Base-by-base conservation (phyloP, 2,888 invertebrate species). In the Drosophila lacicola region DNA sequence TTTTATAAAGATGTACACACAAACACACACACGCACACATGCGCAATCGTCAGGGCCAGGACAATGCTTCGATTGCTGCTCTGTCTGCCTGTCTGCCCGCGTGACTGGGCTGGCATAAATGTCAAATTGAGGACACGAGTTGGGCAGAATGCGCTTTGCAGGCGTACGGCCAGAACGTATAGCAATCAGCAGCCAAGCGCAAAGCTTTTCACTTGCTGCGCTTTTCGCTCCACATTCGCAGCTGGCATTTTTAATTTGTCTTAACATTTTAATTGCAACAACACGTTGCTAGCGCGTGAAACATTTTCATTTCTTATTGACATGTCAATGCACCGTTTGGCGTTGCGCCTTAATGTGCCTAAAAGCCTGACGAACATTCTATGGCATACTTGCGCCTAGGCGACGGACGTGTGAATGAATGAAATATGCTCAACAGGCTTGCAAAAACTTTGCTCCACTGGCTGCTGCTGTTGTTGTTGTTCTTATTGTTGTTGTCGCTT, bases 71-170 rank as follows among this genome's bases (percentile, higher is more conserved):
- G 78, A 83, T 85, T 83, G 64, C 65, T 70, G 62, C 51, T 51
- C 71, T 13, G 41, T 33, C 11, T 33, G 45, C 17, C 39, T 41
- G 79, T 8, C 14, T 21, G 19, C 36, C 50, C 3, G 50, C 67
- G 70, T 69, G 79, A 75, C 72, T 71, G 79, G 53, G 50, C 70
- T 68, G 70, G 68, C 73, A 89, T 87, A 87, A 84, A 84, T 84
- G 89, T 82, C 88, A 89, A 84, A 89, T 89, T 89, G 89, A 61
- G 89, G 72, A 76, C 84, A 82, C 77, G 47, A 82, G 65, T 62
- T 58, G 63, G 72, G 54, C 56, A 61, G 61, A 39, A 41, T 46
- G 33, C 39, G 39, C 54, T 47, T 5, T 5, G 25, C 44, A 29
- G 47, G 8, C n/a, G n/a, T 34, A 14, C 33, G 11, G 33, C 36